These are phyloP conservation scores for Dolichallabes microphthalmus DNA, from an alignment of 2,113 vertebrate species.

Conservation along the genomic window DNA sequence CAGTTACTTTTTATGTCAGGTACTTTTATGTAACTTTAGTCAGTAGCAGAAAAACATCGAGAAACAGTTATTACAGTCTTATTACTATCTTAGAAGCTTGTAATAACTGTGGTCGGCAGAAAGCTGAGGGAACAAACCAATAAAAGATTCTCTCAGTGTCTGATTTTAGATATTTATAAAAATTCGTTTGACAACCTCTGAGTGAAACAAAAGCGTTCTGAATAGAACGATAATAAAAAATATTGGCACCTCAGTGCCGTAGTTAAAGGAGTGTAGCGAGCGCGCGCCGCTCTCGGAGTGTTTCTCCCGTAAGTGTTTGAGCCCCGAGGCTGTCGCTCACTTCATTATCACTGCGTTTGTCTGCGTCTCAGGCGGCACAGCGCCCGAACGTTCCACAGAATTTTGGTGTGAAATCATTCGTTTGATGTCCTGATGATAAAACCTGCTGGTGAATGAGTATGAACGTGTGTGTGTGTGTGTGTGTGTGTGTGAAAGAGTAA, in stretches of 20 bases:
- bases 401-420: slow-evolving; percentile 15
- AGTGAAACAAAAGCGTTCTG: not conserved
- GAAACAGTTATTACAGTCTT: not conserved
- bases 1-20: not conserved
- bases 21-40: not conserved
- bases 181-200: not conserved
- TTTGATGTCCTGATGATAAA: slow-evolving; percentile 37
- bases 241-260: not conserved
- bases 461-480: slow-evolving; percentile 15
- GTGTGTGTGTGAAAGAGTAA: not conserved
- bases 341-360: slow-evolving; percentile 21
- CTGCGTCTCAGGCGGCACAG: not conserved
- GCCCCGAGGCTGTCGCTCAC: slow-evolving; percentile 22
- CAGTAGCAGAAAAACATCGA: not conserved
- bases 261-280: not conserved
- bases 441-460: slow-evolving; percentile 31
- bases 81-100: not conserved
- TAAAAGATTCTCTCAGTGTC: not conserved
- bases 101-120: not conserved
- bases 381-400: not conserved
- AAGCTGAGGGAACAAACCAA: not conserved
- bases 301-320: not conserved
- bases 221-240: slow-evolving; percentile 4
- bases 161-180: too few relatives aligned
- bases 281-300: not conserved